Evolutionary conservation across 2,888 invertebrate genomes (phyloP).

Genomic region (Mactromeris polynyma): DNA sequence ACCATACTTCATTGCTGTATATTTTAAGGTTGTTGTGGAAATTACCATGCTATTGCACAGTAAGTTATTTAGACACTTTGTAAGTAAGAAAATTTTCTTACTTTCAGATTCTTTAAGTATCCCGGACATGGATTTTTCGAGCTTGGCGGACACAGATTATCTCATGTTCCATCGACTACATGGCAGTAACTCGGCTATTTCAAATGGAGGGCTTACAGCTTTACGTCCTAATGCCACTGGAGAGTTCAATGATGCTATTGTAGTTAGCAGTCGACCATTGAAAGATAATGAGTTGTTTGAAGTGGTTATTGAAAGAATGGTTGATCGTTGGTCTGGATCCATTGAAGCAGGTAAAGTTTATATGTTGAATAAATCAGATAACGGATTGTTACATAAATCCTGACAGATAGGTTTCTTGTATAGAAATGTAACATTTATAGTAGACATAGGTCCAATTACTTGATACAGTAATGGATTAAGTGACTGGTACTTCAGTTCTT

Average conservation of each 20-base stretch:
- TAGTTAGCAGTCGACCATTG: conserved; percentile 95
- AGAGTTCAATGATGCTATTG: conserved; percentile 97
- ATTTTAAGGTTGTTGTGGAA: no score
- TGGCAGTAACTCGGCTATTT: conserved; percentile 95
- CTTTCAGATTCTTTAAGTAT: conserved; percentile 78
- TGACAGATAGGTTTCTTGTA: no score
- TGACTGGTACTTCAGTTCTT: no score
- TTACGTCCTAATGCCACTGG: conserved; percentile 94
- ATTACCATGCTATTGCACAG: no score
- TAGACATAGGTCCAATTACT: no score
- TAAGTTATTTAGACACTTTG: no score
- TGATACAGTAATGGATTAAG: no score
- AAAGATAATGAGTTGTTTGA: conserved; percentile 97
- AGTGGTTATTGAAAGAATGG: conserved; percentile 95
- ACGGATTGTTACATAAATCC: no score
- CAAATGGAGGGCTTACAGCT: conserved; percentile 94
- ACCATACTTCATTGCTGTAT: no score
- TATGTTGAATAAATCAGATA: no score
- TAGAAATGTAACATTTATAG: no score
- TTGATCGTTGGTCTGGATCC: conserved; percentile 97
- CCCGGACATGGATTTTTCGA: conserved; percentile 80
- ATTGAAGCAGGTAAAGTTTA: conserved; percentile 94
- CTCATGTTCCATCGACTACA: conserved; percentile 96
- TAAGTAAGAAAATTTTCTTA: conserved; percentile 91
- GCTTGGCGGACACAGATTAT: conserved; percentile 86